Base-by-base conservation (phyloP, 2,797 vertebrate species). In the Catharus ustulatus region DNA sequence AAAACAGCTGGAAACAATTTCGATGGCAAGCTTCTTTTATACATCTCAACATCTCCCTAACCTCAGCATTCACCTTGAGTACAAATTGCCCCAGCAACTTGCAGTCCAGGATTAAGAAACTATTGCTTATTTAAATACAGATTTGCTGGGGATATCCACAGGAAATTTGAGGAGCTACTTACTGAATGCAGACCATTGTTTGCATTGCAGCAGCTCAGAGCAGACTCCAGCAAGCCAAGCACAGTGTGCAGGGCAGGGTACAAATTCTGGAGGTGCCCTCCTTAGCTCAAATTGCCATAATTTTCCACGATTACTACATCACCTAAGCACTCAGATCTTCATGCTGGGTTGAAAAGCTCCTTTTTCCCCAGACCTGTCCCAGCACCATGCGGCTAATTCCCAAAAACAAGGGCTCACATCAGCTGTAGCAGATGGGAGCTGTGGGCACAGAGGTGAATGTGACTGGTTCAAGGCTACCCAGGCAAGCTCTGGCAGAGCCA, bases 1-100 rank as follows among this genome's bases (percentile, higher is more conserved):
- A 80, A 91, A 94, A 78, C 96, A 95, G 80, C 95, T 95, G 95
- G 95, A 95, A 97, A 91, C 80, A 85, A 93, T 95, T 92, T 90
- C 16, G 23, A 89, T 83, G 86, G 76, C 66, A 76, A 90, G 73
- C 76, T 94, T 93, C 89, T 94, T 73, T 76, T 95, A 77, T 83
- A 76, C 55, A 93, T 77, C 84, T 91, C 94, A 24, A 34, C 88
- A 90, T 84, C 49, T 81, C 89, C 90, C 89, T 92, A 95, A 93
- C 80, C 94, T 91, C 81, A 42, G 80, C 81, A 36, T 93, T 96
- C 87, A 92, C 82, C 89, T 94, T 94, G 91, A 94, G 90, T 94
- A 96, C 88, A 96, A 95, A 96, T 94, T 95, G 90, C 90, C 91
- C 89, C 83, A 55, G 81, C 48, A 55, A 94, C 91, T 94, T 94